Percentiles rank a stretch among this genome's conserved stretches.
These are phyloP conservation scores for Labeo calbasu DNA, from an alignment of 2,797 vertebrate genomes.

Conservation along the genomic window DNA sequence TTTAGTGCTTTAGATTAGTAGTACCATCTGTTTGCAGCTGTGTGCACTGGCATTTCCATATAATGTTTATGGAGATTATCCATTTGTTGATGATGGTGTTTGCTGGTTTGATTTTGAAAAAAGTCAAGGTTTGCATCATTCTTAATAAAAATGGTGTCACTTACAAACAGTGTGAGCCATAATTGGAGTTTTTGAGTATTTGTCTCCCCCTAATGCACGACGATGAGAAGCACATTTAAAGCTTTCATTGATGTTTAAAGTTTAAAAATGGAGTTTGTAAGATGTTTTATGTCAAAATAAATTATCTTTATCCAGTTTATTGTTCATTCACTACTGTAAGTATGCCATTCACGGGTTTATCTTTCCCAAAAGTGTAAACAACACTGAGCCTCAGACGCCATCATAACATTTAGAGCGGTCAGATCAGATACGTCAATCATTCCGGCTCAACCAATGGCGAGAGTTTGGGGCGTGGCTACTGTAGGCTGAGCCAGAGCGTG, in stretches of 20 bases:
- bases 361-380: background rate
- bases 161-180: background rate
- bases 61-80: background rate
- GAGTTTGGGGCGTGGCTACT: background rate
- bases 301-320: background rate
- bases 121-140: background rate
- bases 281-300: background rate
- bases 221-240: constrained; percentile 5
- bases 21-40: background rate
- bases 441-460: background rate
- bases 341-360: background rate
- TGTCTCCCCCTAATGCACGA: constrained; percentile 45
- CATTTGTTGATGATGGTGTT: background rate
- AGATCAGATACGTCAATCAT: background rate
- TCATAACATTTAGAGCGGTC: background rate
- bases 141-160: background rate
- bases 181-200: constrained; percentile 7
- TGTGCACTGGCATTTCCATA: background rate
- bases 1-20: background rate
- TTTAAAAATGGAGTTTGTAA: background rate
- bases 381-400: background rate
- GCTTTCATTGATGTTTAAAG: background rate
- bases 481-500: background rate
- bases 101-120: background rate
- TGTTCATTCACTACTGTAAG: background rate